Conservation (phyloP, 2,888 invertebrate genomes). For the Acanthoscelides obtectus region DNA sequence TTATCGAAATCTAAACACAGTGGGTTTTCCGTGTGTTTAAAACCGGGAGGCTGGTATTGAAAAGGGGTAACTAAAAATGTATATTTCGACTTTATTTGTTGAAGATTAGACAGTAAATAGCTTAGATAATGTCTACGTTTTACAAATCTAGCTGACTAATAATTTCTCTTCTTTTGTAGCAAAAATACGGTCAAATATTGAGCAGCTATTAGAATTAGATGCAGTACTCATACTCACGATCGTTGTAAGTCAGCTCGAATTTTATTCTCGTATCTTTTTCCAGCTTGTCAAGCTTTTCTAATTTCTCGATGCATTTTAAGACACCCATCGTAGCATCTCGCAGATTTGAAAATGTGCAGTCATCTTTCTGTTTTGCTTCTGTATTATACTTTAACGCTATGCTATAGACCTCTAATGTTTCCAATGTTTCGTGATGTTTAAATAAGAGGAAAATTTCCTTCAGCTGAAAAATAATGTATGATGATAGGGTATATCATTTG, state of each 20-base stretch:
- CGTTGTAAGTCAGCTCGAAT: constrained; percentile 12
- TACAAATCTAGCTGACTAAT: too few species aligned
- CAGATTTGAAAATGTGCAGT: neutral
- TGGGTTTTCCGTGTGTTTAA: constrained; percentile 3
- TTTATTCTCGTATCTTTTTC: constrained; percentile 3
- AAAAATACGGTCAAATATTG: too few species aligned
- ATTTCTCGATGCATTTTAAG: neutral
- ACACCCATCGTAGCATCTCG: neutral
- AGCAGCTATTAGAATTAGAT: neutral
- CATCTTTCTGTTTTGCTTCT: constrained; percentile 5
- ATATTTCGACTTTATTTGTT: too few species aligned
- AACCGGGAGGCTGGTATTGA: constrained; percentile 15
- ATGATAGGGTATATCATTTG: too few species aligned
- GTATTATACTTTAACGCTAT: constrained; percentile 16
- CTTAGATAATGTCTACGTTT: too few species aligned
- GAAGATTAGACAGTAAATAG: too few species aligned
- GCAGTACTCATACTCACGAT: constrained; percentile 9
- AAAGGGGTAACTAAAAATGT: constrained; percentile 14
- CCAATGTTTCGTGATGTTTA: constrained; percentile 5
- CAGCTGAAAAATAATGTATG: constrained; percentile 14
- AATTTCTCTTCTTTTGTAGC: too few species aligned
- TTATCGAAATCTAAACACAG: constrained; percentile 5
- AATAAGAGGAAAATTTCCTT: constrained; percentile 13
- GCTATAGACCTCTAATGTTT: constrained; percentile 13
- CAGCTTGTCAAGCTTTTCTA: neutral